phyloP scores from a whole-genome alignment of 2,113 vertebrate genomes.

The Urocolius indicus region DNA sequence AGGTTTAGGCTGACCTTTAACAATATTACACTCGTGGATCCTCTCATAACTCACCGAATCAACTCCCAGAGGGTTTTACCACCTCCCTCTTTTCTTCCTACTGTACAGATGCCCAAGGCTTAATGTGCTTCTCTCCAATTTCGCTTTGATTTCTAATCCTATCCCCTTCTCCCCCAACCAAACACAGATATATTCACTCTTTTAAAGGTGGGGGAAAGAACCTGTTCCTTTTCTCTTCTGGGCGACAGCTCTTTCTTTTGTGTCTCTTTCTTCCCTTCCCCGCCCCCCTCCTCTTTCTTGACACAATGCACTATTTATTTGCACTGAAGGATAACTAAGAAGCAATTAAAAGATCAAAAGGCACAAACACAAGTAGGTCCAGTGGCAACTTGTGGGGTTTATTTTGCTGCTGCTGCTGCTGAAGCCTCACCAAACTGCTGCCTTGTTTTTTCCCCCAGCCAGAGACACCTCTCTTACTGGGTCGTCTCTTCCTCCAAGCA shows the following conservation, averaged over 20 bases:
- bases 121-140: slow-evolving; percentile 62
- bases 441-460: slow-evolving; percentile 16
- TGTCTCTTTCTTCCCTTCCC: slow-evolving; percentile 63
- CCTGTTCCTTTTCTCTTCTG: slow-evolving; percentile 68
- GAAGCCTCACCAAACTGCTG: slow-evolving; percentile 39
- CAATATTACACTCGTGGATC: slow-evolving; percentile 60
- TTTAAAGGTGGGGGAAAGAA: slow-evolving; percentile 59
- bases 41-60: slow-evolving; percentile 61
- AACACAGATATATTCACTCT: slow-evolving; percentile 50
- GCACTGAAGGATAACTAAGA: slow-evolving; percentile 77
- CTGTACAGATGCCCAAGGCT: slow-evolving; percentile 67
- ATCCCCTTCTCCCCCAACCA: not conserved
- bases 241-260: slow-evolving; percentile 65
- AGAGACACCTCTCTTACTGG: slow-evolving; percentile 51
- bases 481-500: slow-evolving; percentile 48
- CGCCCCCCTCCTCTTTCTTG: slow-evolving; percentile 62
- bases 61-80: slow-evolving; percentile 53
- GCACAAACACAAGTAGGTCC: slow-evolving; percentile 69
- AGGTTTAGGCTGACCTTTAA: slow-evolving; percentile 67
- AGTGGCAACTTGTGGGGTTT: slow-evolving; percentile 71
- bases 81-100: slow-evolving; percentile 56
- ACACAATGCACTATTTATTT: slow-evolving; percentile 77
- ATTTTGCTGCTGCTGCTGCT: slow-evolving; percentile 24
- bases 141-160: slow-evolving; percentile 69
- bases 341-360: slow-evolving; percentile 79